Base-by-base conservation (phyloP, 2,888 invertebrate genomes). In the Polylopha cassiicola region DNA sequence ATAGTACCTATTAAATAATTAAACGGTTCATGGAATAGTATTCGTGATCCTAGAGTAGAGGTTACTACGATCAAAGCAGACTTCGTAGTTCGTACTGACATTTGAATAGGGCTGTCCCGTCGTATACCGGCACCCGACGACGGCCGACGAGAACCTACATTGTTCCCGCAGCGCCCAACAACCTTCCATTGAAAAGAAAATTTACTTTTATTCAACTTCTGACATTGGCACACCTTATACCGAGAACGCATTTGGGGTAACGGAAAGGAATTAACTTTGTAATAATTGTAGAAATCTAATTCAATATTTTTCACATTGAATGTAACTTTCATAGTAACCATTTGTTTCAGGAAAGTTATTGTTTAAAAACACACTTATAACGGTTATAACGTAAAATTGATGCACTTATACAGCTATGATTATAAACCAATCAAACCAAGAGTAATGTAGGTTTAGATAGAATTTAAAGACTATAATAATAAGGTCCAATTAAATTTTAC, bases 61-160 rank as follows among this genome's bases (percentile, higher is more conserved):
- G 24, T 16, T 16, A 15, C 10, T 22, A 16, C 34, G 30, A 26
- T 36, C 22, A 3, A 58, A 58, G 60, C 53, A 61, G 65, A 64
- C 65, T 68, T 73, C 78, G 73, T 69, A 64, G 65, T 68, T 73
- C 78, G 73, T 69, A 58, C 64, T 84, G 85, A 85, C 85, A 84
- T 84, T 82, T 85, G 82, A 85, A 85, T 85, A 76, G 85, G 73
- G 69, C 80, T 73, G 81, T 74, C 77, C 65, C 77, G 80, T 74
- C 80, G 72, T 78, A 71, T 80, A 79, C 78, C 81, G 80, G 80
- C 82, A 80, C 77, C 77, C 77, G 65, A 44, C 73, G 76, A 73
- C 77, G 71, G 69, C 64, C 71, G 71, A 75, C 78, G 73, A 79
- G 65, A 73, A 74, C 81, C 77, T 81, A 84, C 84, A 84, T 80